Evolutionary conservation across 2,797 vertebrate species (phyloP).

Genomic region (Sternotherus odoratus): DNA sequence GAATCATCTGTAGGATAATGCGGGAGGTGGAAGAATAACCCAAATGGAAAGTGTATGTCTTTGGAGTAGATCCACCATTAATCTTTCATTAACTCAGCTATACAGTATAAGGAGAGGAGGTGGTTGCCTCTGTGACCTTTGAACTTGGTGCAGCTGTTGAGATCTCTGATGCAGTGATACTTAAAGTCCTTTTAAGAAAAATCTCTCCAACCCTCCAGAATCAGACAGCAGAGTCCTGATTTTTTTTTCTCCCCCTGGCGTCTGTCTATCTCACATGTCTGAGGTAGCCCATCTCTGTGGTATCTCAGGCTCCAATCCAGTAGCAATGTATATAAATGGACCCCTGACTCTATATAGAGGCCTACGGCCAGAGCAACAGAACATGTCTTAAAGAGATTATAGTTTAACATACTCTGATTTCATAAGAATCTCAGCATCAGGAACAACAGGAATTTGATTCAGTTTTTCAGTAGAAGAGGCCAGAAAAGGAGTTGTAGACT

Average conservation of each 20-base stretch:
- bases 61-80: conserved; percentile 54
- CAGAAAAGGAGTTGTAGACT: background rate
- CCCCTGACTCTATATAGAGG: accelerated
- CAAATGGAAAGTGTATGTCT: conserved; percentile 52
- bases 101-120: conserved; percentile 14
- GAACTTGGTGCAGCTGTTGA: conserved; percentile 39
- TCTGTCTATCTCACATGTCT: background rate
- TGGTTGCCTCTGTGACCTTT: conserved; percentile 21
- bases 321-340: background rate
- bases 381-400: background rate
- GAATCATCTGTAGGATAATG: conserved; percentile 70
- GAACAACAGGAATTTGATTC: background rate
- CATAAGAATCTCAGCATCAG: background rate
- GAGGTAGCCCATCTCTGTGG: background rate
- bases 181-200: background rate
- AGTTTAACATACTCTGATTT: background rate
- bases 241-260: background rate
- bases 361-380: background rate
- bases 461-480: background rate
- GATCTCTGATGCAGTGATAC: background rate
- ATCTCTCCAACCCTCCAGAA: background rate
- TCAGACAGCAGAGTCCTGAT: background rate
- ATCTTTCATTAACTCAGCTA: background rate
- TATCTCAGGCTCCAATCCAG: background rate
- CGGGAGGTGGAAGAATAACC: conserved; percentile 73